phyloP scores from a whole-genome alignment of 2,888 invertebrate species.

The Drosophila borealis region DNA sequence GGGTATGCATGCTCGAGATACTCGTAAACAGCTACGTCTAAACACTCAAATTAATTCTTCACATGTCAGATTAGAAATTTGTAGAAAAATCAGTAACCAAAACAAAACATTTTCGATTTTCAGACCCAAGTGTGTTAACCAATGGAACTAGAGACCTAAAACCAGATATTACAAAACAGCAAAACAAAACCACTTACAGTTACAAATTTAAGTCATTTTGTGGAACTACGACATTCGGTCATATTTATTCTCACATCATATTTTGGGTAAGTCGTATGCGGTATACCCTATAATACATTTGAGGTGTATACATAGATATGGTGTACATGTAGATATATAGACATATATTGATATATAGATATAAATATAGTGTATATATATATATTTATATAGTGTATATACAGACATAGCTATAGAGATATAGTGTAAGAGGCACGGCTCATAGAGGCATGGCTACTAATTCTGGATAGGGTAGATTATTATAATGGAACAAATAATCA shows the following conservation, averaged over 20 bases:
- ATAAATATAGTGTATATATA: no score
- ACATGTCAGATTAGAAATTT: constrained; percentile 11
- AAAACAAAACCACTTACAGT: not conserved
- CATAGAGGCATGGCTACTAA: no score
- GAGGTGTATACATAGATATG: no score
- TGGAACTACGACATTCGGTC: constrained; percentile 12
- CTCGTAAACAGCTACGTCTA: not conserved
- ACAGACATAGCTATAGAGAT: no score
- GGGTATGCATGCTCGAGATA: not conserved
- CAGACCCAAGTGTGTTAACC: constrained; percentile 12
- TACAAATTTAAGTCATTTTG: constrained; percentile 15
- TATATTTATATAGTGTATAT: no score
- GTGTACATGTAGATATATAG: no score
- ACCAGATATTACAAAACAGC: not conserved
- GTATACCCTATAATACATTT: not conserved
- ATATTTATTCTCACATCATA: not conserved
- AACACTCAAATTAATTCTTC: constrained; percentile 9
- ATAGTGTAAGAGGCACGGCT: no score
- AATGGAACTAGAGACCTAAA: constrained; percentile 22
- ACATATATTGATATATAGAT: no score
- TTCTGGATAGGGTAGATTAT: no score
- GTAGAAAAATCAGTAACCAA: not conserved
- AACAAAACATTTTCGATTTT: constrained; percentile 18
- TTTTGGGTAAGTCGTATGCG: constrained; percentile 29
- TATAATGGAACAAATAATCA: no score